These are phyloP conservation scores for Boulengeromyrus knoepffleri DNA, from an alignment of 2,113 vertebrate species.

Conservation along the genomic window DNA sequence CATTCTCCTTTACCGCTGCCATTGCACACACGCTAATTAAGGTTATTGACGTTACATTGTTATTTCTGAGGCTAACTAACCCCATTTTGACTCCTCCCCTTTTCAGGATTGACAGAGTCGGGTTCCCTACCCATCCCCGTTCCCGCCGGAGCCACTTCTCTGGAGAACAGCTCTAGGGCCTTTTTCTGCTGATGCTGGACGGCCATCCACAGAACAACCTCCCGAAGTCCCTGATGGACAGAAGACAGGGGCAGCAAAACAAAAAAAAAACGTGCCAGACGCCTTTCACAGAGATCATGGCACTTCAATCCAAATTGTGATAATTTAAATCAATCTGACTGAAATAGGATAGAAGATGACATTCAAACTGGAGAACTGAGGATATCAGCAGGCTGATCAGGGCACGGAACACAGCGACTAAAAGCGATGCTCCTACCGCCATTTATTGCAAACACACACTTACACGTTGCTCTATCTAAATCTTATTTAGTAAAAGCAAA, in stretches of 20 bases:
- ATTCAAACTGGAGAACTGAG: background rate
- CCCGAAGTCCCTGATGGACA: slow-evolving; percentile 54
- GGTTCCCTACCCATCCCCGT: slow-evolving; percentile 72
- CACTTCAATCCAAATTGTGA: background rate
- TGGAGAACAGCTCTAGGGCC: slow-evolving; percentile 74
- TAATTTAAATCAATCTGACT: background rate
- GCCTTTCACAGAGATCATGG: background rate
- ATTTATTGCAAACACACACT: background rate
- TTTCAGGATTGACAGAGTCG: background rate
- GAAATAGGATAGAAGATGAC: background rate
- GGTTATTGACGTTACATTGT: background rate
- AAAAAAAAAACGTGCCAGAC: background rate
- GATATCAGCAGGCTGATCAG: background rate
- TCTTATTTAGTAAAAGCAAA: background rate
- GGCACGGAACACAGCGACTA: background rate
- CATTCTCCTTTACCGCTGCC: background rate
- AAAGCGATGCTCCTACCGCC: background rate
- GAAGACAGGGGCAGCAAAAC: background rate
- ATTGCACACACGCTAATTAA: background rate
- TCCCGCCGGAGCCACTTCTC: slow-evolving; percentile 70
- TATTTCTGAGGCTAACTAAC: background rate
- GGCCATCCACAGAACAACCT: slow-evolving; percentile 75
- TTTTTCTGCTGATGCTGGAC: slow-evolving; percentile 72
- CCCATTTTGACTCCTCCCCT: background rate
- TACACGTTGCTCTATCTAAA: background rate